Evolutionary conservation across 2,888 invertebrate genomes (phyloP).

Genomic region (Neocrepidodera transversa): DNA sequence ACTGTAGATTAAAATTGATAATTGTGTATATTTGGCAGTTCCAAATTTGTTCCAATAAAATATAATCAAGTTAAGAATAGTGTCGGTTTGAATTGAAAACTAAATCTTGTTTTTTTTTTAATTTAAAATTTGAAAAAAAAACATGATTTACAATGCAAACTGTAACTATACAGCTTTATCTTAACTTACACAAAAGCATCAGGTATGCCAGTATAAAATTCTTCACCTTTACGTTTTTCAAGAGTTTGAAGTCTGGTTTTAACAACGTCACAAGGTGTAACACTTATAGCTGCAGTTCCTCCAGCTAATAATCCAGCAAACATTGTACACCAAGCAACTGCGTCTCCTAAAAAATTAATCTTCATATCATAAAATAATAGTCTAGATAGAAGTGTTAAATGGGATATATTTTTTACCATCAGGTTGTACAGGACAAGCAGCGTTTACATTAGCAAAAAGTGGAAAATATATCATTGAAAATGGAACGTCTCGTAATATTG

Average conservation of each 20-base stretch:
- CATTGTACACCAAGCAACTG: slow-evolving; percentile 94
- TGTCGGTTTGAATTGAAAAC: too few relatives aligned
- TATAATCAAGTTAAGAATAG: too few relatives aligned
- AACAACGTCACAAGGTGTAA: slow-evolving; percentile 97
- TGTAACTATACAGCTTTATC: too few relatives aligned
- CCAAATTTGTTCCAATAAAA: too few relatives aligned
- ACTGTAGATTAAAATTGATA: too few relatives aligned
- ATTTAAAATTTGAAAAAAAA: too few relatives aligned
- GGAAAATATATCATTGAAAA: slow-evolving; percentile 98
- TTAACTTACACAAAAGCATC: slow-evolving; percentile 92
- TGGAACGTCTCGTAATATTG: slow-evolving; percentile 88
- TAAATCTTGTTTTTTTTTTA: too few relatives aligned
- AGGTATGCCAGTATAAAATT: slow-evolving; percentile 81
- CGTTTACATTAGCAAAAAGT: slow-evolving; percentile 90
- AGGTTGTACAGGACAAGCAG: slow-evolving; percentile 76
- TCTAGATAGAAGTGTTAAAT: too few relatives aligned
- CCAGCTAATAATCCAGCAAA: slow-evolving; percentile 88
- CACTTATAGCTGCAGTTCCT: slow-evolving; percentile 82
- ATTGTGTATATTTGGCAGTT: too few relatives aligned
- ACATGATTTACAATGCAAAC: too few relatives aligned
- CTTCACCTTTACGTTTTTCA: slow-evolving; percentile 83
- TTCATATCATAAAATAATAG: too few relatives aligned
- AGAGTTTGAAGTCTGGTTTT: slow-evolving; percentile 96
- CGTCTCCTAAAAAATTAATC: slow-evolving; percentile 59
- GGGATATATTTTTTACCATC: slow-evolving; percentile 68